Evolutionary conservation across 2,888 invertebrate genomes (phyloP), one percentile per base, ranked within the genome.

Genomic region (Stictocephala bisonia): DNA sequence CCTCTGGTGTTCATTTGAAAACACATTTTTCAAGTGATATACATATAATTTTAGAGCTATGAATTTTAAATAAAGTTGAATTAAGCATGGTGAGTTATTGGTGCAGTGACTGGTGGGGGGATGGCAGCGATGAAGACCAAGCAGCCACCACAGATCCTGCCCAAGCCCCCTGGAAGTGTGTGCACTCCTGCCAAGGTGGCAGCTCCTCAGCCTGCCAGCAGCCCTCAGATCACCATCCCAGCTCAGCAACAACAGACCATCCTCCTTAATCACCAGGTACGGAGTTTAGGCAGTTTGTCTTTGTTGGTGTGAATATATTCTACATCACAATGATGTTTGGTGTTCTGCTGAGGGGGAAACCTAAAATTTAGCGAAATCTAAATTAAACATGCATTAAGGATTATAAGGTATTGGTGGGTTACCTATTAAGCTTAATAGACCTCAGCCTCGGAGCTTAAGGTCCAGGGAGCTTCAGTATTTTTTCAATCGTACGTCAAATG

Each of bases 131-230:
- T 79, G 69, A 80, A 80, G 73, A 74, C 84, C 51, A 85, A 86
- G 81, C 85, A 86, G 74, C 88, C 88, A 2, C 89, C 88, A 35
- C 88, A 88, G 82, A 88, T 88, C 79, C 84, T 89, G 81, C 89
- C 89, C 41, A 90, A 90, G 83, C 88, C 89, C 22, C 83, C 83
- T 22, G 77, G 78, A 41, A 78, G 77, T 60, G 72, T 68, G 48
- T 69, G 76, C 44, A 73, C 77, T 56, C 76, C 71, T n/a, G 53
- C 41, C 44, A 56, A 66, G 26, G 15, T 29, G 24, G 22, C 73
- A 53, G 50, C 64, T 6, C 51, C 58, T 24, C 48, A 58, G 18
- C 50, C 50, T 26, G 31, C 60, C 6, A 31, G 51, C 31, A 64
- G 51, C 29, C 64, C 72, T 4, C 66, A 66, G 35, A 72, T 72